Evolutionary conservation across 2,888 invertebrate species (phyloP).

Genomic region (Rhagonycha fulva): DNA sequence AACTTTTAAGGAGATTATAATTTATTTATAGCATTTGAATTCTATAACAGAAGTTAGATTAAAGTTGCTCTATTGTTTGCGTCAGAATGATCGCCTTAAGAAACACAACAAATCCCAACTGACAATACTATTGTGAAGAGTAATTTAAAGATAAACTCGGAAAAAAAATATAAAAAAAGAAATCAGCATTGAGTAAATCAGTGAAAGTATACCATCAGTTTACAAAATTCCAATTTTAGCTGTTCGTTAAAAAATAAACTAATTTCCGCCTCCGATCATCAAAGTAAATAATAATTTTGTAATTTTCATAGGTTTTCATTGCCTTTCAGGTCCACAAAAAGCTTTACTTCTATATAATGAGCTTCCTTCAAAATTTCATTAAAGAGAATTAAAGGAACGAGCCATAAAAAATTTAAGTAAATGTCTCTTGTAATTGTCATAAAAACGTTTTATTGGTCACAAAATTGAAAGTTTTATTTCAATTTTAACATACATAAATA

Average conservation of each 20-base stretch:
- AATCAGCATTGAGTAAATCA: not conserved
- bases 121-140: not conserved
- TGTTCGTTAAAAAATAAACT: not conserved
- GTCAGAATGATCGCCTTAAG: not conserved
- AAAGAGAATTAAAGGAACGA: not conserved
- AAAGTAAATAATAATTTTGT: not conserved
- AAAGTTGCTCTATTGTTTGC: not conserved
- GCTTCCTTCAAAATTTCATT: not conserved
- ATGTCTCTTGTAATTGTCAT: not conserved
- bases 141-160: not conserved
- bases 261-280: not conserved
- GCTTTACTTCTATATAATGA: not conserved
- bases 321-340: not conserved
- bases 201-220: not conserved
- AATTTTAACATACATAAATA: not conserved
- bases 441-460: not conserved
- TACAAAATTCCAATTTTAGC: not conserved
- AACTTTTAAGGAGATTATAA: not conserved
- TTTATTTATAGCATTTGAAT: not conserved
- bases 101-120: not conserved
- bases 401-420: not conserved
- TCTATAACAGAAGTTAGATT: not conserved
- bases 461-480: not conserved
- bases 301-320: not conserved
- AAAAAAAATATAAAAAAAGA: not conserved